These are phyloP conservation scores for Anser cygnoides DNA, from an alignment of 2,113 vertebrate genomes.

Conservation along the genomic window DNA sequence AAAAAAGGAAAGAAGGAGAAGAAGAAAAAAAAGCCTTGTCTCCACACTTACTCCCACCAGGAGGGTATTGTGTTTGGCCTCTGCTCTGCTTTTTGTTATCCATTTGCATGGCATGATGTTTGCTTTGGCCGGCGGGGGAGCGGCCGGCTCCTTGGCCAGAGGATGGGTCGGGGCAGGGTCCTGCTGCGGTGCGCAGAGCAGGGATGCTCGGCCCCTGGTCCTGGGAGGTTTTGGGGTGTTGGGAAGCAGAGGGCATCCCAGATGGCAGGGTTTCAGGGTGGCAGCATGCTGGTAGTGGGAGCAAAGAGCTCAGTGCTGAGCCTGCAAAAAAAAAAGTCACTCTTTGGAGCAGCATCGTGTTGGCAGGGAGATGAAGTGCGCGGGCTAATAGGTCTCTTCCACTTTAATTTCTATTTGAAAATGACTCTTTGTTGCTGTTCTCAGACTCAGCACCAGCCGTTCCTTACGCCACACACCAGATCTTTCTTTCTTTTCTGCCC, in stretches of 20 bases:
- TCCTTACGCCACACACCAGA: conserved; percentile 38
- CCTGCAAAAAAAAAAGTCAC: not conserved
- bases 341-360: not conserved
- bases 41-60: not conserved
- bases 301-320: not conserved
- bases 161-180: not conserved
- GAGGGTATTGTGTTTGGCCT: conserved; percentile 40
- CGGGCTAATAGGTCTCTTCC: conserved; percentile 60
- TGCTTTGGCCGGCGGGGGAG: not conserved
- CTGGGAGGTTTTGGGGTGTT: accelerated
- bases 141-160: accelerated
- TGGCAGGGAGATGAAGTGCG: not conserved
- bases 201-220: not conserved
- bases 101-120: conserved; percentile 33
- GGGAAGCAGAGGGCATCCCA: accelerated
- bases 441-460: conserved; percentile 36
- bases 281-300: not conserved
- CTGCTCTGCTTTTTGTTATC: conserved; percentile 26
- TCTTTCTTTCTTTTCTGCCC: conserved; percentile 39
- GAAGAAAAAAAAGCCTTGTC: not conserved
- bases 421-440: conserved; percentile 58
- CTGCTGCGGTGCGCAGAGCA: accelerated
- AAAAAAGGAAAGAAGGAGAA: too few relatives aligned
- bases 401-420: conserved; percentile 65
- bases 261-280: accelerated